Evolutionary conservation across 2,888 invertebrate species (phyloP), one percentile per base, ranked within the genome.

Genomic region (Oconnorella tubifera): DNA sequence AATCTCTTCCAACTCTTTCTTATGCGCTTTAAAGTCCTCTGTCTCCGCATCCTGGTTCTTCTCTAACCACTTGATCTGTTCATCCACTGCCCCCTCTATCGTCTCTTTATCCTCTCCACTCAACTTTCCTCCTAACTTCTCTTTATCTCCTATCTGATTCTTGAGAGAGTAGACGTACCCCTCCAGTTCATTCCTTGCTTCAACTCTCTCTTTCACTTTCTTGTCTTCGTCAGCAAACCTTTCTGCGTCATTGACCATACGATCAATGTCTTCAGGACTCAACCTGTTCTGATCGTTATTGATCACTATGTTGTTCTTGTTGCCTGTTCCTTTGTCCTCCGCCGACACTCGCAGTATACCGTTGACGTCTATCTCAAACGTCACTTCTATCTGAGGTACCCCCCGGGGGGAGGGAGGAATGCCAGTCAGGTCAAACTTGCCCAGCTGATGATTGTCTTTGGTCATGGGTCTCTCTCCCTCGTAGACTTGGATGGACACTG

Each of bases 391-490:
- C 71, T 82, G 82, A 27, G 82, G 84, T 1, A 84, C 83, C 62
- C 84, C 84, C 60, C 84, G 76, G 33, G 83, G 84, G 31, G 84
- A 83, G 53, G 96, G 94, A 67, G 97, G 96, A 76, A 97, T 96
- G 68, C 95, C 96, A 66, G 94, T 96, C 68, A 98, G 84, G 80
- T 99, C 98, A 84, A 99, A 99, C 84, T 97, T 98, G 70, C 99
- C 99, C 68, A 99, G 86, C 72, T 95, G 86, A 84, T 99, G 97
- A 85, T 99, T 99, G 84, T 99, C 98, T 84, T 98, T 98, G 73
- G 98, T 98, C 98, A 99, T 97, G 31, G 98, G 95, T 77, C 99
- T 89, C 84, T 99, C 99, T 75, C 99, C 98, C 85, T 99, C 98
- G 82, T 92, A 98, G 62, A 86, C 85, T 84, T 95, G 93, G 81